Conservation (phyloP, 2,888 invertebrate species). For the Phymatocera aterrima region DNA sequence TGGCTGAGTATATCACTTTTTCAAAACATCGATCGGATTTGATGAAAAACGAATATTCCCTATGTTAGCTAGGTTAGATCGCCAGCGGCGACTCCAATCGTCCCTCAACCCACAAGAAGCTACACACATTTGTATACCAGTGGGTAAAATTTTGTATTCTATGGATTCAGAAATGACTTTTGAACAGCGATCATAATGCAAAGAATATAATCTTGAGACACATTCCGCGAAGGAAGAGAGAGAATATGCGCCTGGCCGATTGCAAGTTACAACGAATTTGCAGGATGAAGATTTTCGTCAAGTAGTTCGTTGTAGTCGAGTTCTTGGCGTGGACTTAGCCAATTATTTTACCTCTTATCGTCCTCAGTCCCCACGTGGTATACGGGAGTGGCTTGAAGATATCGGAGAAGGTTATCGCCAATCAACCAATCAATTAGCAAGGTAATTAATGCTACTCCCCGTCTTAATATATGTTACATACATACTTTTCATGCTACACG, state of each 20-base stretch:
- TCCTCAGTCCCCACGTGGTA: no score
- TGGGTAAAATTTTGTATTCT: no score
- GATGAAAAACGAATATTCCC: no score
- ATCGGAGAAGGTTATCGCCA: constrained; percentile 40
- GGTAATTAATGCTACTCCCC: constrained; percentile 55
- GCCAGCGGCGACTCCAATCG: no score
- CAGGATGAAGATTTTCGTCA: constrained; percentile 1
- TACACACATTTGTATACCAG: no score
- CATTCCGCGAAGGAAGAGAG: background rate
- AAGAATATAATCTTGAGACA: background rate
- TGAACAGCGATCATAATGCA: background rate
- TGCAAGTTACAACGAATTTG: background rate
- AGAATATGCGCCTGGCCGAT: background rate
- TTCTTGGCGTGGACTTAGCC: constrained; percentile 19
- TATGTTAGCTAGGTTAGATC: no score
- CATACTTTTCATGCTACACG: constrained; percentile 50
- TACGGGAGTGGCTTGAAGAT: constrained; percentile 15
- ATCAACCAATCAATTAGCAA: constrained; percentile 54
- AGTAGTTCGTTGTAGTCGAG: constrained; percentile 12
- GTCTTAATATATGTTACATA: constrained; percentile 51
- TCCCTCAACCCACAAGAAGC: no score
- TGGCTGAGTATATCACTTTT: no score
- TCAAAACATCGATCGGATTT: no score
- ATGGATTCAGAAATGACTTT: background rate
- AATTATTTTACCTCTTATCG: constrained; percentile 29